Base-by-base conservation (phyloP, 2,113 vertebrate species). In the Setophaga coronata region DNA sequence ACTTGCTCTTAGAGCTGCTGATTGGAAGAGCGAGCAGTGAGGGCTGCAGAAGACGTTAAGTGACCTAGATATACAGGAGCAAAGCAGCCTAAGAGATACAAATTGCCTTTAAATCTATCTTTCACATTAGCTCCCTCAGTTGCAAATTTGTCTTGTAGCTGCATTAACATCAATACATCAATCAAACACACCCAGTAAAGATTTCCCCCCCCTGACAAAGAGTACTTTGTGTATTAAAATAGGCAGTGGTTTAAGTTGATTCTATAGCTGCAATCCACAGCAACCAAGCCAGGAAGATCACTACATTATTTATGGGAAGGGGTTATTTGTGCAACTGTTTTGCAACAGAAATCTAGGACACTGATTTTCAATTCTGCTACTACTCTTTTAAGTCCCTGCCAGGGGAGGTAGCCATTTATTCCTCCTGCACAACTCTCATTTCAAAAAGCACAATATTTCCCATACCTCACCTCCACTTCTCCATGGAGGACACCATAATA, bases 301-400 rank as follows among this genome's bases (percentile, higher is more conserved):
- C 66, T 97, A 79, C 93, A 95, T 97, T 97, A 96, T 97, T 97
- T 96, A 97, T 97, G 81, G 91, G 91, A 94, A 95, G 65, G 87
- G 89, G 91, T 84, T 95, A 96, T 96, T 93, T 93, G 89, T 79
- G 89, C 73, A 93, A 91, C 94, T 93, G 87, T 92, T 96, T 87
- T 82, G 84, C 91, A 93, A 56, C 60, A 87, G 93, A 89, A 96
- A 97, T 95, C 91, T 96, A 96, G 95, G 93, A 72, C 95, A 96
- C 84, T 0, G 1, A 82, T 81, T 83, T 72, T 87, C 86, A 73
- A n/a, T 74, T 92, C 83, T 83, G 69, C 77, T 92, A 71, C 69
- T 58, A n/a, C 54, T 91, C 89, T 66, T 93, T 56, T 65, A 93
- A 71, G 77, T 69, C 60, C 14, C 53, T 87, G 84, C 77, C 81